Conservation (phyloP, 2,797 vertebrate genomes). For the Thripadectes ignobilis region DNA sequence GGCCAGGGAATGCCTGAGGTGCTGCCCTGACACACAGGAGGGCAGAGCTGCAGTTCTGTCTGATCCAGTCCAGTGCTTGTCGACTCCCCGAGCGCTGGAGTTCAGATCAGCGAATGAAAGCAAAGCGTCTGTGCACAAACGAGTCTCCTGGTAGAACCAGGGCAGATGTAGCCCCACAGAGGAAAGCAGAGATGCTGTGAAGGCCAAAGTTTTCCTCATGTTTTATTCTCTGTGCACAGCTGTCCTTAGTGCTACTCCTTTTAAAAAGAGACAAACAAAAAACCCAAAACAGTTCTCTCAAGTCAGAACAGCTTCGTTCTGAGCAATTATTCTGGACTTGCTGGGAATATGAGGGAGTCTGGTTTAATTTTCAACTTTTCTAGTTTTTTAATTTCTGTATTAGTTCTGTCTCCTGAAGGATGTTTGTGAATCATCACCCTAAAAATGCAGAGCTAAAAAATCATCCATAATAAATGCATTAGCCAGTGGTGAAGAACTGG, state of each 20-base stretch:
- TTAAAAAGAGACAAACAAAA: not conserved
- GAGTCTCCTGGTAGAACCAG: not conserved
- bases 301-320: not conserved
- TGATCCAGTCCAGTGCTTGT: accelerated
- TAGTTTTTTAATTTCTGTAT: not conserved
- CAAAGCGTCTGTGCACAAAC: accelerated
- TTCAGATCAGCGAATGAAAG: not conserved
- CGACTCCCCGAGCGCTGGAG: accelerated
- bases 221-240: not conserved
- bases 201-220: not conserved
- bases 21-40: accelerated
- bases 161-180: not conserved
- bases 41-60: not conserved
- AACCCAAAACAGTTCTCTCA: not conserved
- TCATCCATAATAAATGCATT: not conserved
- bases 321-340: not conserved
- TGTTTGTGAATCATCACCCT: not conserved
- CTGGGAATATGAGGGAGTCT: not conserved
- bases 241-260: not conserved
- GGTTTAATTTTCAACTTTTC: not conserved
- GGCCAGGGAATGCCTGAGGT: not conserved
- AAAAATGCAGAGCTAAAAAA: not conserved
- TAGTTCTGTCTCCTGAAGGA: not conserved
- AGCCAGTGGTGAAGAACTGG: not conserved
- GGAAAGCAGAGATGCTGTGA: not conserved